Evolutionary conservation across 2,888 invertebrate genomes (phyloP).

Genomic region (Drosophila greeni): DNA sequence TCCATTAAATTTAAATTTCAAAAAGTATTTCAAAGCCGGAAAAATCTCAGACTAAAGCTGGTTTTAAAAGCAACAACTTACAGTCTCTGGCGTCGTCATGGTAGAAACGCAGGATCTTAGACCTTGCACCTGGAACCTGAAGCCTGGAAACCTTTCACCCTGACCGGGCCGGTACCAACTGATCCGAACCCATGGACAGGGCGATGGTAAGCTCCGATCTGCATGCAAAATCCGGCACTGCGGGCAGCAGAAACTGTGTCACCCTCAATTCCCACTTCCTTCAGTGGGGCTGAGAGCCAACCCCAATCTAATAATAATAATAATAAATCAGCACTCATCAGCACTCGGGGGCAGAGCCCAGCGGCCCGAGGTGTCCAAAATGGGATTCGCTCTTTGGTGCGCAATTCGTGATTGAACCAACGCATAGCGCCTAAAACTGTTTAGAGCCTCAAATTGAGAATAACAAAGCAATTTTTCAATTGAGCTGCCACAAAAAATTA

Average conservation of each 20-base stretch:
- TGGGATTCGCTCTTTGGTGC: constrained; percentile 49
- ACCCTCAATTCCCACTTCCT: constrained; percentile 66
- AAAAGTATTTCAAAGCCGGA: background rate
- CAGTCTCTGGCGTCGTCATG: constrained; percentile 24
- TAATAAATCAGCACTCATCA: constrained; percentile 65
- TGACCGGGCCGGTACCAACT: constrained; percentile 35
- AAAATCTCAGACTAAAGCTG: background rate
- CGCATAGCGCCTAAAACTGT: constrained; percentile 65
- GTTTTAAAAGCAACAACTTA: constrained; percentile 15
- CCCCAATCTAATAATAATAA: constrained; percentile 43
- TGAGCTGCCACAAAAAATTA: constrained; percentile 51
- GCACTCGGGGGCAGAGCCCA: constrained; percentile 41
- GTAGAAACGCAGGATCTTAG: background rate
- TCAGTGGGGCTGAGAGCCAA: constrained; percentile 35
- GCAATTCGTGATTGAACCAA: constrained; percentile 60
- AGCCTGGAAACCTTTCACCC: constrained; percentile 29
- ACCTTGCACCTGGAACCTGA: constrained; percentile 23
- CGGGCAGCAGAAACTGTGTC: constrained; percentile 40
- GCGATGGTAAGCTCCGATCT: constrained; percentile 15
- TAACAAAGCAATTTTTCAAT: constrained; percentile 73
- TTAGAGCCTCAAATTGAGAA: constrained; percentile 67
- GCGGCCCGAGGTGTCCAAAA: constrained; percentile 33
- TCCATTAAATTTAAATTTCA: too few relatives aligned
- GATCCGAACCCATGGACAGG: constrained; percentile 23
- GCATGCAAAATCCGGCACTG: constrained; percentile 7